Percentiles rank a stretch among this genome's conserved stretches.
Evolutionary conservation across 92 coral and sea anemone species (phyloP).

Genomic region (Nematostella vectensis): DNA sequence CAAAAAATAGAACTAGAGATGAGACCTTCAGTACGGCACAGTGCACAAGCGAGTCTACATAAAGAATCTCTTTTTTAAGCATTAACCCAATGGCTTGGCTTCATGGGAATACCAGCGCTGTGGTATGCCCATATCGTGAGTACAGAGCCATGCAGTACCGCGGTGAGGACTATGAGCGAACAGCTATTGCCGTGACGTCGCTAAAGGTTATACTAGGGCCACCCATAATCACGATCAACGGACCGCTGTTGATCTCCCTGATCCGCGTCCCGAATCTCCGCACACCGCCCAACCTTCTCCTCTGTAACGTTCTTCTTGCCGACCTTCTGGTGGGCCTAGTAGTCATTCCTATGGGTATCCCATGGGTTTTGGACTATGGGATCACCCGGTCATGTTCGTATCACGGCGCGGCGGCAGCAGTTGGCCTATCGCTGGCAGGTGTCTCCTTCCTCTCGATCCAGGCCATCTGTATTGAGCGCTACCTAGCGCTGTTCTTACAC

Average conservation of each 20-base stretch:
- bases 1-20: too few species aligned
- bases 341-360: conserved; percentile 12
- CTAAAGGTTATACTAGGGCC: neutral
- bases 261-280: conserved; percentile 4
- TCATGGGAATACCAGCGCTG: neutral
- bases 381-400: conserved; percentile 11
- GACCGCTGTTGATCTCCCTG: conserved; percentile 3
- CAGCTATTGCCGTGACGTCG: neutral
- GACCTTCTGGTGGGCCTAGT: conserved; percentile 16
- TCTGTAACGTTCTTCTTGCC: conserved; percentile 15
- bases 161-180: too few species aligned
- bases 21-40: too few species aligned
- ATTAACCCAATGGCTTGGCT: too few species aligned
- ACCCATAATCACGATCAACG: conserved; percentile 3
- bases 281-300: conserved; percentile 26
- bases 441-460: conserved; percentile 13
- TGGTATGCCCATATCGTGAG: too few species aligned
- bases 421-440: neutral
- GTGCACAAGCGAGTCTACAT: neutral
- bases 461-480: conserved; percentile 16
- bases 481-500: conserved; percentile 15
- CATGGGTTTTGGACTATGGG: conserved; percentile 7
- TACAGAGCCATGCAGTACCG: too few species aligned
- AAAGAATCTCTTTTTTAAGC: neutral
- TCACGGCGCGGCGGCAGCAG: neutral